Base-by-base conservation (phyloP, 2,113 vertebrate species). In the Heterotis niloticus region DNA sequence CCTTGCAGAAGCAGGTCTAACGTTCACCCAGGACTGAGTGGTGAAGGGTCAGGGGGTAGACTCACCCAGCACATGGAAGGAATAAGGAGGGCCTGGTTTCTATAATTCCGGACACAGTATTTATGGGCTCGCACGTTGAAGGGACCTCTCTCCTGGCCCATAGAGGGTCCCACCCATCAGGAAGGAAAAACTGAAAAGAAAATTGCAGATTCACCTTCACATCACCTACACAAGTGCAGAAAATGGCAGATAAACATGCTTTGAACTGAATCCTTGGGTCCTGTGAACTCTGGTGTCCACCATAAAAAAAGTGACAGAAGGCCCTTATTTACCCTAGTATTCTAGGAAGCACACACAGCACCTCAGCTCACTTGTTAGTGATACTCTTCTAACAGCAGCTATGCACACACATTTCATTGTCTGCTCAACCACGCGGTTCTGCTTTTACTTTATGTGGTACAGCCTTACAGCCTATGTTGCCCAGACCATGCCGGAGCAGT, bases 51-150 rank as follows among this genome's bases (percentile, higher is more conserved):
- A 87, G 78, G 81, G 78, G 70, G 86, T 82, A 83, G 85, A 85
- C 84, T 89, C 88, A 87, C 82, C 85, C 79, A 82, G 85, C 91
- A 92, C 89, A 91, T 91, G 90, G 91, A 88, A 88, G 84, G 88
- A 88, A 90, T 91, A 91, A 90, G 88, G 83, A 85, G 81, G 77
- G 82, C 91, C 90, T 91, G 91, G 87, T 88, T 91, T 91, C 86
- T 84, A 90, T 92, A 91, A 92, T 90, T 86, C 79, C 59, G 44
- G 80, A 88, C 75, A 82, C 88, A 83, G 90, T 90, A 91, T 91
- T 92, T 91, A 92, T 85, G 88, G 86, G 79, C 77, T 73, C 81
- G 67, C 14, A 71, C 87, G 88, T 89, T 87, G 80, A 79, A 76
- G 69, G 81, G 72, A 78, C 79, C 64, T 67, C 73, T 83, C 81